These are phyloP conservation scores for Ephestia elutella DNA, from an alignment of 1,140 invertebrate genomes.

Conservation along the genomic window DNA sequence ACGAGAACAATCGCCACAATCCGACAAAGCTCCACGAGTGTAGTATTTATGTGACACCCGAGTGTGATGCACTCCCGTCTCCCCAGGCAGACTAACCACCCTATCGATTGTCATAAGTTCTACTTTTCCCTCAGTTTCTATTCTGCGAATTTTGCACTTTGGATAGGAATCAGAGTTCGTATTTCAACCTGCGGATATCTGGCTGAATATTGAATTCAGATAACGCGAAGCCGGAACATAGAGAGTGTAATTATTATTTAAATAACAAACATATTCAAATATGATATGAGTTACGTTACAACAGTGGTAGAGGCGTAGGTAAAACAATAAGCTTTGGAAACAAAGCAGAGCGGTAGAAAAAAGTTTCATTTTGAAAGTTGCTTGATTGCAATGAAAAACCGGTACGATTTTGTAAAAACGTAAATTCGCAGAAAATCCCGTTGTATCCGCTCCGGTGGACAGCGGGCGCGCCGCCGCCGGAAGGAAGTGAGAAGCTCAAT, in stretches of 20 bases:
- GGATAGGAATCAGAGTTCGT: no score
- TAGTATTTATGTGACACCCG: neutral
- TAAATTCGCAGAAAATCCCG: constrained; percentile 8
- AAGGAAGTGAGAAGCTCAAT: constrained; percentile 55
- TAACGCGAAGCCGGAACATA: no score
- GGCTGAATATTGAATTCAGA: no score
- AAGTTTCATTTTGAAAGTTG: neutral
- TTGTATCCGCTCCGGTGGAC: constrained; percentile 14
- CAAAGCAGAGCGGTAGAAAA: no score
- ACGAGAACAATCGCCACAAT: constrained; percentile 22
- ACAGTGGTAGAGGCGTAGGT: no score
- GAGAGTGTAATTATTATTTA: no score
- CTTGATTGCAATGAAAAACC: neutral
- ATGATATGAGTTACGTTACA: no score
- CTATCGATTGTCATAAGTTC: neutral
- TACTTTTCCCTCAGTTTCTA: neutral
- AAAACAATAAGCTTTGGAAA: no score
- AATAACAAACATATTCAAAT: no score
- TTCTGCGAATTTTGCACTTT: neutral
- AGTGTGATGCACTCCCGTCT: neutral
- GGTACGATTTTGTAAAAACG: neutral
- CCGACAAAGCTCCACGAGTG: constrained; percentile 6
- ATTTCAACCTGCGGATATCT: no score
- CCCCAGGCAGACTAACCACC: neutral
- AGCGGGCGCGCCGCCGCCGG: constrained; percentile 29